Base-by-base conservation (phyloP, 2,797 vertebrate species). In the Megalops cyprinoides region DNA sequence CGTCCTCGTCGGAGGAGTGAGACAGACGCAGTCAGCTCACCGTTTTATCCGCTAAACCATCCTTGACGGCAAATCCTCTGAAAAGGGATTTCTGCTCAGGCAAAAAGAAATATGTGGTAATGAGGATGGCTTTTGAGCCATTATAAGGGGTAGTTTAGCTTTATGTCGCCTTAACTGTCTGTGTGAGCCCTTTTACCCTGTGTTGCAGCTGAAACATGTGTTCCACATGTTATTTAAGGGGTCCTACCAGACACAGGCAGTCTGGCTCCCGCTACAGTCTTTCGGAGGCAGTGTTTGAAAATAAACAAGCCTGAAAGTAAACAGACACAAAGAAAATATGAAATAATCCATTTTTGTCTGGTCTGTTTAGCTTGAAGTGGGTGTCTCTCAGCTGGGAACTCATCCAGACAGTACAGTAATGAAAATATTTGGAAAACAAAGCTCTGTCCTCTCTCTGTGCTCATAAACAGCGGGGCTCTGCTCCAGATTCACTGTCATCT, bases 391-490 rank as follows among this genome's bases (percentile, higher is more conserved):
- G 81, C 48, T 42, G 79, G 69, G 83, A 88, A 79, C 34, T 67
- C 76, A 81, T 82, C 80, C 77, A 86, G 77, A 74, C 73, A 14
- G 81, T 55, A 23, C 49, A 7, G 73, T 85, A 85, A 87, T 86
- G 82, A 83, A 85, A 89, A 82, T 86, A 86, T 89, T 86, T 87
- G 85, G 80, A 71, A 82, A 86, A 86, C 82, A 76, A 84, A 89
- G 74, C 69, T 37, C 67, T 42, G 80, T 71, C 51, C n/a, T 15
- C 44, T 34, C 79, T 37, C 79, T n/a, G 42, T 74, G 53, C 73
- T 71, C 79, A 77, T 83, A 82, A 80, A 79, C 74, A 80, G 79
- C 5, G 39, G 25, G 46, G 10, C 37, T 20, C 55, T 37, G 73
- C 55, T 62, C 48, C 34, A 25, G 39, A 1, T 42, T 53, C 60